These are phyloP conservation scores for Drosophila sulfurigaster DNA, from an alignment of 1,140 invertebrate genomes.

Conservation along the genomic window DNA sequence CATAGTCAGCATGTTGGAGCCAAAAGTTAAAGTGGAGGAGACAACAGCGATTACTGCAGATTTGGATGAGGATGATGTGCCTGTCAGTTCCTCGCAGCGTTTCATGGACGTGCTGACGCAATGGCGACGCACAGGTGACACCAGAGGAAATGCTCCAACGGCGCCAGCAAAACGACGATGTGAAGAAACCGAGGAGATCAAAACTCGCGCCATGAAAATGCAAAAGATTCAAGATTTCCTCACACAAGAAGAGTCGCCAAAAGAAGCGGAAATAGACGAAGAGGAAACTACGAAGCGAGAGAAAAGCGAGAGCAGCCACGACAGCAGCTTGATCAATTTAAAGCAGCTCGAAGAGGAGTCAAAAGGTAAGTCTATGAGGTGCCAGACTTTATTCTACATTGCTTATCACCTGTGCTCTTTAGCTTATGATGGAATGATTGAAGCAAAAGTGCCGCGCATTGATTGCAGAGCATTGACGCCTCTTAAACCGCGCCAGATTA, in stretches of 20 bases:
- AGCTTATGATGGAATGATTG: slow-evolving; percentile 62
- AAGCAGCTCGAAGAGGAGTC: slow-evolving; percentile 59
- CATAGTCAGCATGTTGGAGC: slow-evolving; percentile 67
- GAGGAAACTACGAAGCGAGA: not conserved
- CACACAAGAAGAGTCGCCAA: slow-evolving; percentile 54
- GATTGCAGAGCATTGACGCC: slow-evolving; percentile 64
- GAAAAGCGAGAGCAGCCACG: not conserved
- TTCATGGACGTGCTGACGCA: slow-evolving; percentile 76
- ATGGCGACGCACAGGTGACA: slow-evolving; percentile 78
- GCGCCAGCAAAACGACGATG: slow-evolving; percentile 61
- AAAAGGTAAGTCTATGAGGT: slow-evolving; percentile 26
- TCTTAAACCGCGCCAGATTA: slow-evolving; percentile 26
- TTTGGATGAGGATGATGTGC: slow-evolving; percentile 39
- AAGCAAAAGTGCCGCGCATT: slow-evolving; percentile 38
- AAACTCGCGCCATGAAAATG: slow-evolving; percentile 64
- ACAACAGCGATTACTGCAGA: not conserved
- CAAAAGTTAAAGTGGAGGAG: slow-evolving; percentile 13
- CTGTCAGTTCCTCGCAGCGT: slow-evolving; percentile 59
- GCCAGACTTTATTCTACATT: not conserved
- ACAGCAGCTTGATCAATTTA: slow-evolving; percentile 57
- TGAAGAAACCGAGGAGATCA: slow-evolving; percentile 58
- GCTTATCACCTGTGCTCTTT: not conserved
- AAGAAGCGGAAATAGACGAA: slow-evolving; percentile 15
- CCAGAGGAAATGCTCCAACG: slow-evolving; percentile 50
- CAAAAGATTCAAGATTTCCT: slow-evolving; percentile 79